A percentile compares a stretch with the other conserved stretches of the same genome.
These are phyloP conservation scores for Stegodyphus dumicola DNA, from an alignment of 1,140 invertebrate species.

Conservation along the genomic window DNA sequence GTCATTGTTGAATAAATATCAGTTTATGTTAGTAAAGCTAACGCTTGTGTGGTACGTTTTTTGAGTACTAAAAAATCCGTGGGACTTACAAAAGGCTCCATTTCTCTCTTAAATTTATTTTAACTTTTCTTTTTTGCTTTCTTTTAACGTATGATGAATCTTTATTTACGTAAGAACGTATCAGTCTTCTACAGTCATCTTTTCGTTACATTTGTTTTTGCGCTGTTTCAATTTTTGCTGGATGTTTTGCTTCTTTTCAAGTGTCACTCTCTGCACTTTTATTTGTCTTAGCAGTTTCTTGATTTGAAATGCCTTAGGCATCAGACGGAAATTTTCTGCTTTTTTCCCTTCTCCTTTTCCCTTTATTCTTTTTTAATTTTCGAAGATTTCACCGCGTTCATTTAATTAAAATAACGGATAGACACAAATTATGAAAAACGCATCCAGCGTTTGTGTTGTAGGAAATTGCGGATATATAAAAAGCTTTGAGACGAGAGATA, in stretches of 20 bases:
- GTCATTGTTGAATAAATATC: conserved; percentile 52
- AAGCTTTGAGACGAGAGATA: too few species aligned
- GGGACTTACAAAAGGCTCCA: too few species aligned
- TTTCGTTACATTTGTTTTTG: not conserved
- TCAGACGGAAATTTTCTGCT: not conserved
- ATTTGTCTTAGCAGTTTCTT: not conserved
- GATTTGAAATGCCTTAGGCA: not conserved
- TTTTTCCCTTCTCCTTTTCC: not conserved
- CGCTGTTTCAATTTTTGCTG: not conserved
- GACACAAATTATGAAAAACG: too few species aligned
- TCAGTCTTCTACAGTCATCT: not conserved
- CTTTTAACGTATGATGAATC: not conserved
- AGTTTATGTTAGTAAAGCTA: conserved; percentile 19
- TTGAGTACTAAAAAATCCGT: too few species aligned
- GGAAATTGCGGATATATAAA: too few species aligned
- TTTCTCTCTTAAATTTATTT: not conserved
- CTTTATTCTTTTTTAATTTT: too few species aligned
- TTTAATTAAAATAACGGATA: too few species aligned
- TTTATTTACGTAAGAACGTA: not conserved
- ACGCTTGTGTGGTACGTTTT: not conserved
- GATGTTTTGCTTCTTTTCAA: not conserved
- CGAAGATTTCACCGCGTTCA: too few species aligned
- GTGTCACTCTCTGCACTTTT: not conserved
- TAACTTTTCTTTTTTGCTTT: not conserved
- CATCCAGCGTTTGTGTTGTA: too few species aligned